These are phyloP conservation scores for Pangasius mekongensis DNA, from an alignment of 2,797 vertebrate genomes.

Conservation along the genomic window DNA sequence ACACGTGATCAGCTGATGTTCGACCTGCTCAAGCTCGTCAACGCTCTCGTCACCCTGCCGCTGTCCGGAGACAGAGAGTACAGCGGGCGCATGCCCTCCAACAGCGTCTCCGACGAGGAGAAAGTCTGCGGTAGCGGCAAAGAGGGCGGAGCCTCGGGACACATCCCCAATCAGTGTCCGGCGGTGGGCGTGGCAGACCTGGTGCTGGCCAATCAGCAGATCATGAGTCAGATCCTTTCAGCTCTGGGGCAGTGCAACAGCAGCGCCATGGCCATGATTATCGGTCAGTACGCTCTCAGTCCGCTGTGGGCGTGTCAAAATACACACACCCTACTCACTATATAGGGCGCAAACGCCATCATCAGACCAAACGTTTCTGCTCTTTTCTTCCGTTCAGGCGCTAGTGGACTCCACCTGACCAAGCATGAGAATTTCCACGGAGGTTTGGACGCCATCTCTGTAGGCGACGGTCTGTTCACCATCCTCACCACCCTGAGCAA, in stretches of 20 bases:
- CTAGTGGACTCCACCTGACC: slow-evolving; percentile 96
- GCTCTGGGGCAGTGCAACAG: slow-evolving; percentile 98
- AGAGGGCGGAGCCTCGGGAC: slow-evolving; percentile 80
- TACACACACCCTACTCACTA: not conserved
- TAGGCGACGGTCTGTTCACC: slow-evolving; percentile 96
- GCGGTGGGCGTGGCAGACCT: slow-evolving; percentile 91
- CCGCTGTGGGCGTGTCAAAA: not conserved
- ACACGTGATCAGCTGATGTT: slow-evolving; percentile 98
- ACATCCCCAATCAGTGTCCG: slow-evolving; percentile 80
- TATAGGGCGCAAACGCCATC: not conserved
- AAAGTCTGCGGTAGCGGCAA: slow-evolving; percentile 96
- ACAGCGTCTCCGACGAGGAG: slow-evolving; percentile 95
- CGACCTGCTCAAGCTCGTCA: slow-evolving; percentile 94
- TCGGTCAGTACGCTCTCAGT: slow-evolving; percentile 80
- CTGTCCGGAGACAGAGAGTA: slow-evolving; percentile 93
- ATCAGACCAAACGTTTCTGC: too few species aligned
- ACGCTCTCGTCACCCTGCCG: slow-evolving; percentile 92
- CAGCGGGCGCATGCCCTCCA: slow-evolving; percentile 86
- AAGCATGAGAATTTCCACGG: slow-evolving; percentile 99
- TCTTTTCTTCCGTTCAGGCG: slow-evolving; percentile 75
- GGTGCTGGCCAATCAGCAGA: slow-evolving; percentile 97
- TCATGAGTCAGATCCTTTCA: slow-evolving; percentile 99
- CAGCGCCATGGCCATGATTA: slow-evolving; percentile 99
- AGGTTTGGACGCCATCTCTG: slow-evolving; percentile 96
- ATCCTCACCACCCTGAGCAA: slow-evolving; percentile 98